A percentile compares a stretch with the other conserved stretches of the same genome.
These are phyloP conservation scores for Echiichthys vipera DNA, from an alignment of 2,797 vertebrate genomes.

Conservation along the genomic window DNA sequence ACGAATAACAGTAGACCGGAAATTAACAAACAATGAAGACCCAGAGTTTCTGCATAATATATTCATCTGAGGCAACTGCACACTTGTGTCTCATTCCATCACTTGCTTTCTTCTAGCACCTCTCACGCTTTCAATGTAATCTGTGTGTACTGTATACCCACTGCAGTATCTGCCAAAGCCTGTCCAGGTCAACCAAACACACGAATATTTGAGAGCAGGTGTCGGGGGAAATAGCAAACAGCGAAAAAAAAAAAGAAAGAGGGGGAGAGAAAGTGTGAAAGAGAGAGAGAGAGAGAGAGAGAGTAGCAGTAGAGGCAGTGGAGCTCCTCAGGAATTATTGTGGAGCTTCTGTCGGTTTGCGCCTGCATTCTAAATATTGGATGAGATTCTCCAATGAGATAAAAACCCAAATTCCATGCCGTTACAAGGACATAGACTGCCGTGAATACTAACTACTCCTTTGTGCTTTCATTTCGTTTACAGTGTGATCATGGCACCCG, in stretches of 20 bases:
- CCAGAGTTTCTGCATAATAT: slow-evolving; percentile 26
- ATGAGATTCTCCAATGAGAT: slow-evolving; percentile 82
- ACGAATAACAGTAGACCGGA: slow-evolving; percentile 55
- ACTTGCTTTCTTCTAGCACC: slow-evolving; percentile 5
- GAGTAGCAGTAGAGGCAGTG: slow-evolving; percentile 25
- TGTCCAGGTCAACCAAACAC: slow-evolving; percentile 40
- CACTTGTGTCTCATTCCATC: slow-evolving; percentile 19
- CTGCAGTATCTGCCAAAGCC: not conserved
- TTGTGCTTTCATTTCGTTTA: slow-evolving; percentile 65
- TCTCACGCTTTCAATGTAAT: slow-evolving; percentile 8
- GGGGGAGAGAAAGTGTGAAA: not conserved
- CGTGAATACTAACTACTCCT: slow-evolving; percentile 77
- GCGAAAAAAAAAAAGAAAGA: slow-evolving; percentile 3
- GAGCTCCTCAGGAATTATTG: slow-evolving; percentile 73
- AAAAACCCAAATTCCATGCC: slow-evolving; percentile 71
- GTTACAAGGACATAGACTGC: slow-evolving; percentile 74
- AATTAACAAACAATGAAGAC: slow-evolving; percentile 43
- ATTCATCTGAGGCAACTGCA: slow-evolving; percentile 34
- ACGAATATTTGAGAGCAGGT: slow-evolving; percentile 22
- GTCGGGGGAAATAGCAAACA: slow-evolving; percentile 18
- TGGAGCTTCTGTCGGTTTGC: slow-evolving; percentile 64
- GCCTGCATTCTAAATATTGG: slow-evolving; percentile 79
- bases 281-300: not conserved
- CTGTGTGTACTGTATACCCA: slow-evolving; percentile 7
- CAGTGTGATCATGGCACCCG: slow-evolving; percentile 55